phyloP scores from a whole-genome alignment of 2,113 vertebrate species.

The Bombycilla garrulus region DNA sequence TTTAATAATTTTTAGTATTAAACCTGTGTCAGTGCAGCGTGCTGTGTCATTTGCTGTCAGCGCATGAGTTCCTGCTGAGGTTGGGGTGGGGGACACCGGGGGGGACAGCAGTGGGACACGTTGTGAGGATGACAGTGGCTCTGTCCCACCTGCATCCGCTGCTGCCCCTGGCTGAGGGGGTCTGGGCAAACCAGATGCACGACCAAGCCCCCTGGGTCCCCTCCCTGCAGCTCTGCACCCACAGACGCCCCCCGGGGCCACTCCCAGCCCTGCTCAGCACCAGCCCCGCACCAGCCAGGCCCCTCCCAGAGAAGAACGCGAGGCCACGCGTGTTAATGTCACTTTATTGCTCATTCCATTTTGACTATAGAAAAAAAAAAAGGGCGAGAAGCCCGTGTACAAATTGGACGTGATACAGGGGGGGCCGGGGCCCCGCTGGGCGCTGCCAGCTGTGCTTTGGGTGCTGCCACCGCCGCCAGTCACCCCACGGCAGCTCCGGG shows the following conservation, averaged over 20 bases:
- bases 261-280: neutral
- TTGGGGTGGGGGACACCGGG: neutral
- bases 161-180: neutral
- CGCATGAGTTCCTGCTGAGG: neutral
- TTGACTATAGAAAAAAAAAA: slow-evolving; percentile 50
- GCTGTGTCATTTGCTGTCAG: neutral
- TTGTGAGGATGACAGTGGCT: fast-evolving
- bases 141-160: neutral
- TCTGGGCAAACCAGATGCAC: neutral
- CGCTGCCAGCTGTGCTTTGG: slow-evolving; percentile 50
- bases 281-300: neutral
- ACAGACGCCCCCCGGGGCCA: fast-evolving
- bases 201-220: neutral
- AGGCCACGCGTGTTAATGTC: slow-evolving; percentile 39
- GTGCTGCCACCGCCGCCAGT: neutral
- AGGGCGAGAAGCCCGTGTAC: slow-evolving; percentile 53
- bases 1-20: slow-evolving; percentile 75
- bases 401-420: slow-evolving; percentile 48
- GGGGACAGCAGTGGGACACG: neutral
- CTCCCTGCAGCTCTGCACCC: neutral
- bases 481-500: neutral
- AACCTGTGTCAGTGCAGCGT: slow-evolving; percentile 22
- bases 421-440: neutral
- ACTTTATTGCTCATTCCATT: slow-evolving; percentile 47
- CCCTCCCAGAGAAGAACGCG: neutral